Evolutionary conservation across 2,113 vertebrate genomes (phyloP), one percentile per base, ranked within the genome.

Genomic region (Hydrolagus affinis): DNA sequence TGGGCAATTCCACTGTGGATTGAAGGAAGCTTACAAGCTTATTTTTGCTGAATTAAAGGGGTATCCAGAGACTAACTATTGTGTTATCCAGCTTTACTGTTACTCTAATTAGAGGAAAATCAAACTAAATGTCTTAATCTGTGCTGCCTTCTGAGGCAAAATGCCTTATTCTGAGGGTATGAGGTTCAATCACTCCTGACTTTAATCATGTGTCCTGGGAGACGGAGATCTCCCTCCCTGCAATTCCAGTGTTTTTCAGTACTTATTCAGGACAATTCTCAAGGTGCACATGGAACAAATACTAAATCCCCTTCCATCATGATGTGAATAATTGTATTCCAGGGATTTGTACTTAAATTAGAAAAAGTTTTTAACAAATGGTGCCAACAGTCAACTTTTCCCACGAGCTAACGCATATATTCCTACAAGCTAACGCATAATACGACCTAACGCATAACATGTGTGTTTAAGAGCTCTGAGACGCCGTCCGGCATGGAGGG

Each of bases 191-290:
- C 77, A 83, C 8, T 3, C 6, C 77, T 66, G 59, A 57, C 12
- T 83, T 64, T 83, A 25, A 30, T 83, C 60, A 30, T 66, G 21
- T 60, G 19, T 59, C 17, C 59, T 66, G 77, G 25, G 25, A 44
- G 44, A 66, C 60, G 64, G n/a, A 77, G 30, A n/a, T n/a, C 30
- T 28, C 60, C 4, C 3, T 3, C 25, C 17, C 28, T 83, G 19
- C 30, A 83, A 66, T 8, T 66, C 60, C 28, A 83, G 64, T 30
- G 77, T 25, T 83, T 83, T 66, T 62, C 77, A 66, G n/a, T 11
- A 83, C 28, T 64, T 83, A 14, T 23, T 80, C 60, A 62, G 8
- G 76, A 80, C 23, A 28, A 3, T 28, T 80, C 76, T 62, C 75
- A 60, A 59, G n/a, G 4, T n/a, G 11, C 4, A 23, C 57, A 78